Evolutionary conservation across 2,113 vertebrate genomes (phyloP), one percentile per base, ranked within the genome.

Genomic region (Dicentrarchus labrax): DNA sequence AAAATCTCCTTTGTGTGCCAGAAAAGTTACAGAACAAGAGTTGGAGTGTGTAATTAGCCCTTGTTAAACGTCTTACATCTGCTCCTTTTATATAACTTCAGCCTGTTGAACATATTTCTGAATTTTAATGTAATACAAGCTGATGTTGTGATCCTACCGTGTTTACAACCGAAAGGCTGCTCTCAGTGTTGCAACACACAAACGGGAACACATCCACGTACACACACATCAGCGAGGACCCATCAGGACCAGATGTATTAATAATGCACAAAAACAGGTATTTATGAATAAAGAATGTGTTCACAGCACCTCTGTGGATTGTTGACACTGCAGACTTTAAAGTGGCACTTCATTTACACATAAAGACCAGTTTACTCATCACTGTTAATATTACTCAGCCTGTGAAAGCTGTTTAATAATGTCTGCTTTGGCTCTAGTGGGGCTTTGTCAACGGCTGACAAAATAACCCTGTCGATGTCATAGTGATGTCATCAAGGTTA

Each of bases 51-150:
- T 85, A 86, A 86, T 86, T 85, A 73, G 60, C 39, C 56, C 51
- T 80, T 53, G 68, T 84, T 70, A 82, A 84, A 89, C 69, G 45
- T 24, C 45, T 64, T 60, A 61, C 80, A 80, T 91, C 77, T 89
- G 83, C 51, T 73, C 41, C 36, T 48, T 17, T 41, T 41, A 66
- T 82, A 76, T 65, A 61, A 59, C 65, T 54, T 50, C 36, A 72
- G 64, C 41, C 82, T 76, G 61, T 59, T 76, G 13, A 80, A 87
- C 66, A 69, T 43, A 24, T 79, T 54, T 30, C 57, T 53, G 3
- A 75, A 59, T 60, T 78, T 64, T 61, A 57, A 51, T 4, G 4
- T 21, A 12, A 79, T 61, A 38, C n/a, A 68, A 84, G 74, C 71
- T 47, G 53, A 30, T 81, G 73, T 47, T 0, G 43, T 50, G 72